Evolutionary conservation across 2,113 vertebrate genomes (phyloP), one percentile per base, ranked within the genome.

Genomic region (Gasterosteus nipponicus): DNA sequence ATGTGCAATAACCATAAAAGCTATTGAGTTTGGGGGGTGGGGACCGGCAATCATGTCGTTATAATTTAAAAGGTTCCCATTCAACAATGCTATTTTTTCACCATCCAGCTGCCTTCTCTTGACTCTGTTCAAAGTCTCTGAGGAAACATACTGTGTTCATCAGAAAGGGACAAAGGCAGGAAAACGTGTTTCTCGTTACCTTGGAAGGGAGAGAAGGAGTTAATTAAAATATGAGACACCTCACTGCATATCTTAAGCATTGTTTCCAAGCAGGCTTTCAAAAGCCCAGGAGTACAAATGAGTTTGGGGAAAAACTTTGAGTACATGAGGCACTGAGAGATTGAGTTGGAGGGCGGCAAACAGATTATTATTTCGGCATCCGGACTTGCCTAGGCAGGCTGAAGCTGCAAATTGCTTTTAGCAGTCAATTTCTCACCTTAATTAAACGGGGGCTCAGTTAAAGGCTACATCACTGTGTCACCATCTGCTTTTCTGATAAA

Each of bases 391-490:
- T 64, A 75, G 81, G 83, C 85, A 74, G 77, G 78, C 77, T 69
- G 70, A 78, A 89, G 90, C 90, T 92, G 93, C 85, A 93, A 93
- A 94, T 93, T 93, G 92, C 89, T 92, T 93, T 93, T 91, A 92
- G 89, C 92, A 91, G 93, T 92, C 87, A 84, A 91, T 89, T 89
- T 93, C 92, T 89, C 92, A 91, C 89, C 80, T 91, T 93, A 93
- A 93, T 94, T 93, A 91, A 93, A 92, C 4, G 6, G 54, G 47
- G 67, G 87, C 44, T 82, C 80, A 29, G 74, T 77, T 75, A 63
- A 65, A 80, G 83, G 82, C 69, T 61, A 54, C 83, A 57, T 73
- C 65, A 29, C 60, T 74, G 74, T 74, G 74, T 64, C 71, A 86
- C 81, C 83, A 80, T 87, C 83, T 88, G 82, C 77, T 78, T 65